These are phyloP conservation scores for Apantesis nais DNA, from an alignment of 2,888 invertebrate genomes.

Conservation along the genomic window DNA sequence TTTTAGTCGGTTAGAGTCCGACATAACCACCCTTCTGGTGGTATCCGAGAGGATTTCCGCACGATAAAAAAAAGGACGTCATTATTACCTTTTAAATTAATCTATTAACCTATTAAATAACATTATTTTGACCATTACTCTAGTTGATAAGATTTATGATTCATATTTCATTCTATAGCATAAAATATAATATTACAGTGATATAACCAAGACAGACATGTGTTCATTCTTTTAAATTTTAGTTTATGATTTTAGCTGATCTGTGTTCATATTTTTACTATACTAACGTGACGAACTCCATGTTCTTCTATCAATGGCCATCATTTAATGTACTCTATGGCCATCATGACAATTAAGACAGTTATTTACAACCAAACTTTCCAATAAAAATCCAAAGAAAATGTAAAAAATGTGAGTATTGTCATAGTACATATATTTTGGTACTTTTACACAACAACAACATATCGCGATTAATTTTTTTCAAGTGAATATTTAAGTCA, in stretches of 20 bases:
- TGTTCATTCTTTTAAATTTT: no score
- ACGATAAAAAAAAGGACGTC: no score
- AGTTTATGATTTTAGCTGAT: neutral
- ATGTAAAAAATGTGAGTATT: neutral
- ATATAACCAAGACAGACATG: no score
- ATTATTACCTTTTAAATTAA: no score
- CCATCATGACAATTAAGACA: neutral
- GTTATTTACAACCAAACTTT: neutral
- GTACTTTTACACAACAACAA: neutral
- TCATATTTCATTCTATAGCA: no score
- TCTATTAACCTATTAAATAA: no score
- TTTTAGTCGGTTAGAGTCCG: no score
- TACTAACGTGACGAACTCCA: neutral
- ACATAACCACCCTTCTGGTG: no score
- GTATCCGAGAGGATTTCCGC: no score
- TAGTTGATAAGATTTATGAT: no score
- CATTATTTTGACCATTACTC: no score
- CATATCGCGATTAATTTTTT: neutral
- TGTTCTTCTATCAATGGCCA: neutral
- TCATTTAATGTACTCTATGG: neutral
- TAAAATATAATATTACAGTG: no score
- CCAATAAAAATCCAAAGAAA: neutral
- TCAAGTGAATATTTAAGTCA: neutral
- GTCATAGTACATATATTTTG: neutral
- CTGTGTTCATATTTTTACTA: neutral